Base-by-base conservation (phyloP, 2,113 vertebrate species). In the Uria lomvia region DNA sequence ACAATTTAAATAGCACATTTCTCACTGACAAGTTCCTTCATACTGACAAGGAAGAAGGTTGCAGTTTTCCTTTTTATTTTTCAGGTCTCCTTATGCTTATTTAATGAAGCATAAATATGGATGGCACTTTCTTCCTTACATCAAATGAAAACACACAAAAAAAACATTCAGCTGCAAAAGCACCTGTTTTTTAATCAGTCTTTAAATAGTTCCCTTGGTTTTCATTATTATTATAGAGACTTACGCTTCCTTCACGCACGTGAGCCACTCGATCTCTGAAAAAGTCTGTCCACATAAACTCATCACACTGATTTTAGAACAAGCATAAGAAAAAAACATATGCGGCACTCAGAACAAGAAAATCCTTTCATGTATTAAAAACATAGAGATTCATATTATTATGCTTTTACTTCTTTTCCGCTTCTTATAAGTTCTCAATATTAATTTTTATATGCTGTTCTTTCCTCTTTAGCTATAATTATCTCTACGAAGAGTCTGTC, bases 21-120 rank as follows among this genome's bases (percentile, higher is more conserved):
- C 63, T 80, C 47, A 22, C 89, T 67, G 56, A 82, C 20, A 79
- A 55, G n/a, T 53, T 74, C 60, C 62, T 84, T 90, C 75, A 29
- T 18, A 18, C 34, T 67, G 73, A 65, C 72, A 70, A 93, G 56
- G 32, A 71, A 82, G 3, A 78, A 63, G 62, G 65, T 11, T 73
- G 18, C 79, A 40, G 49, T 58, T 93, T 74, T 92, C 36, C 36
- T 47, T 83, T 95, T 70, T 50, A 68, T 63, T 92, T 91, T 94
- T 47, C 38, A 85, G 47, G 40, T 77, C 23, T 93, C 76, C 75
- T 71, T 85, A 87, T 85, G 58, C 53, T 94, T 91, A 94, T 94
- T 86, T 93, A 90, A 95, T 87, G 87, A 94, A 95, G 65, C 83
- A 77, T 80, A 88, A 96, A 93, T 94, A 91, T 56, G 74, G 86